Percentiles rank a stretch among this genome's conserved stretches.
These are phyloP conservation scores for Carpatolechia fugitivella DNA, from an alignment of 2,888 invertebrate genomes.

Conservation along the genomic window DNA sequence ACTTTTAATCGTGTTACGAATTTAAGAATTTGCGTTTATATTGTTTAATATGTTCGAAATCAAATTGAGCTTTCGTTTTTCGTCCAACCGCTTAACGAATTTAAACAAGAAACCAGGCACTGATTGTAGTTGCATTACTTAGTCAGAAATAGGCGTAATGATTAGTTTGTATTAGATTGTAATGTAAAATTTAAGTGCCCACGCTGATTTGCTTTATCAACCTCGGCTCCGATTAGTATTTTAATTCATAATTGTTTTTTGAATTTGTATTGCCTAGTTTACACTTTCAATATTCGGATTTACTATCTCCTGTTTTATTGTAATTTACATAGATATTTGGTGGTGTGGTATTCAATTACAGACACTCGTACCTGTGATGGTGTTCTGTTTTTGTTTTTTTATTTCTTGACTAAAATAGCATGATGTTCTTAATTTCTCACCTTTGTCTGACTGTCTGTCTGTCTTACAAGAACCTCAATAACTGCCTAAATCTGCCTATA, in stretches of 20 bases:
- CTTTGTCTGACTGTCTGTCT: too few relatives aligned
- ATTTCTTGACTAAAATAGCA: too few relatives aligned
- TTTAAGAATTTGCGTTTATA: too few relatives aligned
- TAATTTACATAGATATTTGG: not conserved
- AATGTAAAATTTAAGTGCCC: not conserved
- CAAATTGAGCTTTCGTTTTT: not conserved
- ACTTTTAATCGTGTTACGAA: too few relatives aligned
- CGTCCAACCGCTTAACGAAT: not conserved
- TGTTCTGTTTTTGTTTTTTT: too few relatives aligned
- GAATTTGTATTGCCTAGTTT: not conserved
- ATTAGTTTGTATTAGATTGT: slow-evolving; percentile 27
- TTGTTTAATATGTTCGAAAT: too few relatives aligned
- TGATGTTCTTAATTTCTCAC: too few relatives aligned
- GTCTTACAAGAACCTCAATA: too few relatives aligned
- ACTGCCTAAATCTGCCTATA: too few relatives aligned
- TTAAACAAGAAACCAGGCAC: not conserved
- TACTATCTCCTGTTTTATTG: not conserved
- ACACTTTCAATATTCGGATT: slow-evolving; percentile 3
- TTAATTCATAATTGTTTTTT: not conserved
- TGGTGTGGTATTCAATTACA: too few relatives aligned
- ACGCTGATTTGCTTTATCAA: slow-evolving; percentile 3
- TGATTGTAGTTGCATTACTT: not conserved
- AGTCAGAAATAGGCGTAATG: slow-evolving; percentile 22
- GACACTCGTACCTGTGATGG: too few relatives aligned
- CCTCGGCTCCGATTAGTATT: not conserved